These are phyloP conservation scores for Physocephala rufipes DNA, from an alignment of 2,888 invertebrate genomes.

Conservation along the genomic window DNA sequence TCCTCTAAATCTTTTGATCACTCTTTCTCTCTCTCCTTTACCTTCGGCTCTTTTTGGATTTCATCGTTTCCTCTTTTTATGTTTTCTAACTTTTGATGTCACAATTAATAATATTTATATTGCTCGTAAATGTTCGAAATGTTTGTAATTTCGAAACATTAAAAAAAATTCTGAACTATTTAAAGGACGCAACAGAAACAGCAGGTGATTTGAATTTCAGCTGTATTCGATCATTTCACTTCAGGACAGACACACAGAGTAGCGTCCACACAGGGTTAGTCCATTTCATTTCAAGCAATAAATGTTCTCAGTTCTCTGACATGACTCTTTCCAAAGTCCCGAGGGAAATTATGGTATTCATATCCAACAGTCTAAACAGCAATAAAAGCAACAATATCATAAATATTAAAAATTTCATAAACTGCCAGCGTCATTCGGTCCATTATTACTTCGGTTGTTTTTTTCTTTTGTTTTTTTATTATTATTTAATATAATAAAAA, in stretches of 20 bases:
- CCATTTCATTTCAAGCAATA: too few relatives aligned
- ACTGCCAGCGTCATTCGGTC: constrained; percentile 1
- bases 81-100: background rate
- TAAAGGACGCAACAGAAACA: constrained; percentile 5
- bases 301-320: background rate
- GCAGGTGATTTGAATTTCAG: constrained; percentile 2
- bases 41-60: background rate
- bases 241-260: background rate
- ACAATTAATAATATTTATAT: background rate
- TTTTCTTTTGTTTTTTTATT: constrained; percentile 13
- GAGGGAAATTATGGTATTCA: background rate
- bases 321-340: background rate
- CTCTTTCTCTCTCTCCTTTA: too few relatives aligned
- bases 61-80: background rate
- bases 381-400: too few relatives aligned
- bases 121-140: constrained; percentile 13
- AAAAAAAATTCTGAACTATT: background rate
- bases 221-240: background rate
- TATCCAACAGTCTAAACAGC: background rate
- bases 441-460: too few relatives aligned
- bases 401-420: constrained; percentile 2
- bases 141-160: background rate
- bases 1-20: too few relatives aligned
- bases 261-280: too few relatives aligned
- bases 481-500: constrained; percentile 20